Evolutionary conservation across 2,113 vertebrate genomes (phyloP), one percentile per base, ranked within the genome.

Genomic region (Ranitomeya imitator): DNA sequence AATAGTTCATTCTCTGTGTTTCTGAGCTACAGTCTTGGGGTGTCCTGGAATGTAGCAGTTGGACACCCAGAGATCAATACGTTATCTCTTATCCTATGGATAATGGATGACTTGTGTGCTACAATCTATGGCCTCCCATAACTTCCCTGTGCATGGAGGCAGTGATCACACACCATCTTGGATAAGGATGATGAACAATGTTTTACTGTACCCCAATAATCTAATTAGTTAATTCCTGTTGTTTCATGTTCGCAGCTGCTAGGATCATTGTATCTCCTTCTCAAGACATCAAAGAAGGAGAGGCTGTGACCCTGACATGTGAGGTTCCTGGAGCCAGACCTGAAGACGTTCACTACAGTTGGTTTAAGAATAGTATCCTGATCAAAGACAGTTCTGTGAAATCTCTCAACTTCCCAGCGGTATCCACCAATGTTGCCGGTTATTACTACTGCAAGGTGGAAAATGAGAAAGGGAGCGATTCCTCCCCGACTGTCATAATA

Each of bases 401-500:
- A 11, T 69, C 59, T 16, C 88, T 96, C 4, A 10, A 60, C 61
- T 91, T 95, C 45, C 91, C 2, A 0, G 52, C 0, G 0, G 37
- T n/a, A 0, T 10, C 91, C 0, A n/a, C 83, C 21, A 5, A 52
- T 0, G 90, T 95, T 0, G 52, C 92, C 0, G 94, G 95, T 23
- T 94, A 91, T 63, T 96, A 95, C 78, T 84, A 85, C 65, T 96
- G 95, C 61, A 90, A 90, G 59, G 92, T 93, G 90, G 89, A 90
- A 37, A 94, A 93, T 0, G 26, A 91, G 45, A 74, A 69, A 6
- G 94, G 94, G 88, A 92, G 90, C 0, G 87, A 92, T 76, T 89
- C 52, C 0, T 93, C 95, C 3, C 61, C 1, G 0, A 67, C 91
- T 0, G 0, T 94, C 80, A 37, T 88, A 31, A 21, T 96, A 45